These are phyloP conservation scores for Polyploca ridens DNA, from an alignment of 2,888 invertebrate species.

Conservation along the genomic window DNA sequence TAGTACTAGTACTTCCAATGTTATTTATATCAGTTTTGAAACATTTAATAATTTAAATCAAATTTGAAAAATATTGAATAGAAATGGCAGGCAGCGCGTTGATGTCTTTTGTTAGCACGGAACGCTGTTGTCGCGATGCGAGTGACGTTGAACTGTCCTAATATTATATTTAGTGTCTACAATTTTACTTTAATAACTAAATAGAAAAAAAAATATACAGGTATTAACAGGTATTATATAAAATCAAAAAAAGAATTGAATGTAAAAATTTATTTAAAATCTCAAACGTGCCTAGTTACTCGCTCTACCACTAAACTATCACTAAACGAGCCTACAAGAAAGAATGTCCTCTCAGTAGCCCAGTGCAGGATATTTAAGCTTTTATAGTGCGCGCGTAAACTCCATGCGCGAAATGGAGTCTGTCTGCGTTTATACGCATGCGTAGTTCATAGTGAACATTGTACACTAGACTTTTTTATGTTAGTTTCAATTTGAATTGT, in stretches of 20 bases:
- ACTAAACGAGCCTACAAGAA: conserved; percentile 29
- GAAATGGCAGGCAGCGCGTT: not conserved
- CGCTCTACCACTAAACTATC: conserved; percentile 12
- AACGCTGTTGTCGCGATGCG: not conserved
- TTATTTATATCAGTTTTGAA: no score
- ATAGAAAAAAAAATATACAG: no score
- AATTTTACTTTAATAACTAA: no score
- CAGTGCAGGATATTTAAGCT: conserved; percentile 20
- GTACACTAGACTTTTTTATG: not conserved
- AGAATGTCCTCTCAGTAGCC: conserved; percentile 34
- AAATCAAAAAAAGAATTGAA: no score
- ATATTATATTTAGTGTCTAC: not conserved
- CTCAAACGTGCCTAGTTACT: not conserved
- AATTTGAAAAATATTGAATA: no score
- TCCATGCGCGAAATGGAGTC: conserved; percentile 44
- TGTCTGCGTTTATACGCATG: conserved; percentile 2
- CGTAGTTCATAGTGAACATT: not conserved
- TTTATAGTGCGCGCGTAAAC: conserved; percentile 32
- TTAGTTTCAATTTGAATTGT: not conserved
- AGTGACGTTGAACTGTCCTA: not conserved
- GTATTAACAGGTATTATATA: no score
- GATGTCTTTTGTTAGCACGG: conserved; percentile 17
- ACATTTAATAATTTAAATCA: no score
- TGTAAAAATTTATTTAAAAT: no score
- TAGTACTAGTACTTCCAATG: no score